Conservation (phyloP, 1,140 invertebrate genomes). For the Gryon sp. region DNA sequence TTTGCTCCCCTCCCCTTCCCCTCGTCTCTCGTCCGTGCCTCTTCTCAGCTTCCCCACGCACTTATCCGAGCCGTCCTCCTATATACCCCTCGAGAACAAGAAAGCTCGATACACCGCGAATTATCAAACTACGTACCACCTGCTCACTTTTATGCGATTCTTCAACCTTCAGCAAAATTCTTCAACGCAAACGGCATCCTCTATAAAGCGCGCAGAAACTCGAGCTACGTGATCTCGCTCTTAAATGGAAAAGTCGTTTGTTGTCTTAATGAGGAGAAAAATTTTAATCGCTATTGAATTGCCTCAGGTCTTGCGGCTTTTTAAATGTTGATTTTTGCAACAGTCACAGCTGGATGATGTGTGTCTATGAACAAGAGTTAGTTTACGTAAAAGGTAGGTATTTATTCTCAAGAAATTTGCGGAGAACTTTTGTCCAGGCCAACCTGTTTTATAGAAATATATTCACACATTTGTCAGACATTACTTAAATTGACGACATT, state of each 20-base stretch:
- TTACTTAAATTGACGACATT: too few relatives aligned
- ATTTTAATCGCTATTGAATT: constrained; percentile 43
- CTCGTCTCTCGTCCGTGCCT: constrained; percentile 21
- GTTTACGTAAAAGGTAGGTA: background rate
- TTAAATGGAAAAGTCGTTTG: constrained; percentile 39
- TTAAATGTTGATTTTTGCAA: constrained; percentile 24
- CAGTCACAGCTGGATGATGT: background rate
- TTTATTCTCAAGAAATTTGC: background rate
- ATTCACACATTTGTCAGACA: too few relatives aligned
- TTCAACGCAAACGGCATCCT: constrained; percentile 38
- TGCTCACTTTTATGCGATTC: constrained; percentile 68
- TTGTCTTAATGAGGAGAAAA: constrained; percentile 49
- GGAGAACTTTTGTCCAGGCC: too few relatives aligned
- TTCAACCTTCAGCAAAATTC: constrained; percentile 56
- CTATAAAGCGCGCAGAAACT: constrained; percentile 30
- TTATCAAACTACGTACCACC: constrained; percentile 72
- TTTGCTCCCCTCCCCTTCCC: background rate
- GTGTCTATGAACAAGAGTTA: background rate
- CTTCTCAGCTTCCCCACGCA: constrained; percentile 23
- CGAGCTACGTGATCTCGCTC: constrained; percentile 4
- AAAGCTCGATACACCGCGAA: constrained; percentile 68
- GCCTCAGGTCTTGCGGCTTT: constrained; percentile 10
- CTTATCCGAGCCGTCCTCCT: constrained; percentile 33
- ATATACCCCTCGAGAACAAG: constrained; percentile 57
- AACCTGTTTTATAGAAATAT: too few relatives aligned